Percentiles rank a stretch among this genome's conserved stretches.
phyloP scores from a whole-genome alignment of 2,888 invertebrate species.

The Lobophora halterata region DNA sequence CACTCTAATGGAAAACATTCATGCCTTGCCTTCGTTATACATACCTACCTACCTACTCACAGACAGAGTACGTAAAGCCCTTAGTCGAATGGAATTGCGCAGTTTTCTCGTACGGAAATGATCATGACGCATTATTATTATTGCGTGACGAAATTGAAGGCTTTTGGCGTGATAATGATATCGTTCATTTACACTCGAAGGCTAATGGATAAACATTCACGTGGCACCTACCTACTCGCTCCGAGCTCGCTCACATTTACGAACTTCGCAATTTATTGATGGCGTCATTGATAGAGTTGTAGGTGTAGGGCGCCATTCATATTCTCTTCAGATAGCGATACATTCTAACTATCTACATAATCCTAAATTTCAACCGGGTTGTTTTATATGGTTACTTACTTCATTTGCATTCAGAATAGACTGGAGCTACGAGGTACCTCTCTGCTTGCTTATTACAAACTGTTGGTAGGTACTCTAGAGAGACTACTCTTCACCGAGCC shows the following conservation, averaged over 20 bases:
- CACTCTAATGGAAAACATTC: constrained; percentile 64
- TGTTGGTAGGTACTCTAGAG: too few species aligned
- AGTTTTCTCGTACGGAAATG: constrained; percentile 30
- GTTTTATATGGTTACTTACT: too few species aligned
- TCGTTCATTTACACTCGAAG: constrained; percentile 23
- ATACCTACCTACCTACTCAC: constrained; percentile 17
- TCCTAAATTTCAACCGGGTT: too few species aligned
- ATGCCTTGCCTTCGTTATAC: constrained; percentile 27
- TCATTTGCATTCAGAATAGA: too few species aligned
- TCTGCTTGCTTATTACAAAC: too few species aligned
- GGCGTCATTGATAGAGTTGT: too few species aligned
- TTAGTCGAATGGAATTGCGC: constrained; percentile 33
- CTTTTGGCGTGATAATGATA: constrained; percentile 24
- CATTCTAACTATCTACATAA: too few species aligned
- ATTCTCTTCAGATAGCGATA: too few species aligned
- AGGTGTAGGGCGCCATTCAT: too few species aligned
- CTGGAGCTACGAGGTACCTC: too few species aligned
- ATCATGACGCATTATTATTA: constrained; percentile 32
- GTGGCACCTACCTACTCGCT: not conserved
- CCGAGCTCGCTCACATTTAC: not conserved
- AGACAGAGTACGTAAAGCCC: constrained; percentile 21
- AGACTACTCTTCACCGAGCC: too few species aligned
- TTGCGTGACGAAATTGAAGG: constrained; percentile 23
- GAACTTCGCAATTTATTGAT: too few species aligned
- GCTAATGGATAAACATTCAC: constrained; percentile 17